A percentile compares a stretch with the other conserved stretches of the same genome.
Evolutionary conservation across 2,797 vertebrate genomes (phyloP).

Genomic region (Salmo trutta): DNA sequence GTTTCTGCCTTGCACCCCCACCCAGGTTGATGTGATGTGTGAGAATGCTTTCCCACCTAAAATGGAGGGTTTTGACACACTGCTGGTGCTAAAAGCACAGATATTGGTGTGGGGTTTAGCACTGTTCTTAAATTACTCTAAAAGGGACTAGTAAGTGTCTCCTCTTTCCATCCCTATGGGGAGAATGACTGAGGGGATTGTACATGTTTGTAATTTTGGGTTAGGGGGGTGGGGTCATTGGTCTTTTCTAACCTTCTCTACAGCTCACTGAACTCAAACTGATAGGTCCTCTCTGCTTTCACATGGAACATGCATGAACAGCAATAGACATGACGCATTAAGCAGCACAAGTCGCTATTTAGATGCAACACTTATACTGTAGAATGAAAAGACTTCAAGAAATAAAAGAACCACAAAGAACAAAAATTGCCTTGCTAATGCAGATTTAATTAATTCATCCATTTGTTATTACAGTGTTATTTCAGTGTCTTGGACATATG

Average conservation of each 20-base stretch:
- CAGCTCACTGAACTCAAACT: background rate
- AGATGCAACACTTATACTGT: no score
- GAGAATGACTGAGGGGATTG: conserved; percentile 3
- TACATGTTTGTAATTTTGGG: conserved; percentile 1
- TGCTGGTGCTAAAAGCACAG: conserved; percentile 77
- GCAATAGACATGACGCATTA: no score
- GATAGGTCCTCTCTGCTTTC: background rate
- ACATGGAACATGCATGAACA: background rate
- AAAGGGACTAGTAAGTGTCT: conserved; percentile 41
- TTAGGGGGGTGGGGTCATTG: background rate
- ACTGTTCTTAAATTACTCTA: conserved; percentile 45
- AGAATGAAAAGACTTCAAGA: no score
- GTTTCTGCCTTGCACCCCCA: conserved; percentile 45
- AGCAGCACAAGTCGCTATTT: no score
- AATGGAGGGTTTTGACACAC: conserved; percentile 66
- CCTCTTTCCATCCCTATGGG: conserved; percentile 16
- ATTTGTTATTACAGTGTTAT: no score
- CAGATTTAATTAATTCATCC: no score
- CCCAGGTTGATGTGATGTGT: conserved; percentile 55
- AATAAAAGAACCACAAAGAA: no score
- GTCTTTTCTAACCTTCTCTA: background rate
- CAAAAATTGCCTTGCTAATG: no score
- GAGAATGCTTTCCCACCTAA: conserved; percentile 70
- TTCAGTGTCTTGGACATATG: background rate
- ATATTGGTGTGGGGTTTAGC: conserved; percentile 48